Evolutionary conservation across 2,888 invertebrate species (phyloP).

Genomic region (Oligia fasciuncula): DNA sequence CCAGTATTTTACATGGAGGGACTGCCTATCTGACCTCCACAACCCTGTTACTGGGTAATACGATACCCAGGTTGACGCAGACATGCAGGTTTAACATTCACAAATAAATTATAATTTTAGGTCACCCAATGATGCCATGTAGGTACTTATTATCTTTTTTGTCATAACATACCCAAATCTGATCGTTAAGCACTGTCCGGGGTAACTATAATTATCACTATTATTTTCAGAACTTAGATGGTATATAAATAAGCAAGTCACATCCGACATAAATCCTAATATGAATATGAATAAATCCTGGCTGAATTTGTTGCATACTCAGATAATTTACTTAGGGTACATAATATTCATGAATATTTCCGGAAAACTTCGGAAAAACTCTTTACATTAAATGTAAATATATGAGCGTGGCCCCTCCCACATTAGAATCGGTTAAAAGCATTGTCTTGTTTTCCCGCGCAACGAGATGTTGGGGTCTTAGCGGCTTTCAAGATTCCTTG

Average conservation of each 20-base stretch:
- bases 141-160: not conserved
- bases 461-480: constrained; percentile 77
- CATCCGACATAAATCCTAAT: constrained; percentile 8
- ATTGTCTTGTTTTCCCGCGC: constrained; percentile 85
- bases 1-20: too few relatives aligned
- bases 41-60: too few relatives aligned
- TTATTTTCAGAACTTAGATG: not conserved
- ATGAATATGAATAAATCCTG: constrained; percentile 1
- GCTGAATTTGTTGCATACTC: constrained; percentile 45
- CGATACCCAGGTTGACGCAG: too few relatives aligned
- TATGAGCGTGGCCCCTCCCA: constrained; percentile 79
- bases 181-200: not conserved
- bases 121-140: not conserved
- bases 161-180: not conserved
- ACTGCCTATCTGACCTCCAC: too few relatives aligned
- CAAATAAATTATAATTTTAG: not conserved
- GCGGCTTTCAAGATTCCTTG: constrained; percentile 72
- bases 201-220: constrained; percentile 17
- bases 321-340: constrained; percentile 67
- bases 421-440: constrained; percentile 87
- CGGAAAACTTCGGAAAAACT: constrained; percentile 71
- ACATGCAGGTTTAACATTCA: not conserved
- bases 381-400: constrained; percentile 75
- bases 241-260: constrained; percentile 2
- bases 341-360: constrained; percentile 72